phyloP scores from a whole-genome alignment of 2,113 vertebrate species.

The Pholis gunnellus region DNA sequence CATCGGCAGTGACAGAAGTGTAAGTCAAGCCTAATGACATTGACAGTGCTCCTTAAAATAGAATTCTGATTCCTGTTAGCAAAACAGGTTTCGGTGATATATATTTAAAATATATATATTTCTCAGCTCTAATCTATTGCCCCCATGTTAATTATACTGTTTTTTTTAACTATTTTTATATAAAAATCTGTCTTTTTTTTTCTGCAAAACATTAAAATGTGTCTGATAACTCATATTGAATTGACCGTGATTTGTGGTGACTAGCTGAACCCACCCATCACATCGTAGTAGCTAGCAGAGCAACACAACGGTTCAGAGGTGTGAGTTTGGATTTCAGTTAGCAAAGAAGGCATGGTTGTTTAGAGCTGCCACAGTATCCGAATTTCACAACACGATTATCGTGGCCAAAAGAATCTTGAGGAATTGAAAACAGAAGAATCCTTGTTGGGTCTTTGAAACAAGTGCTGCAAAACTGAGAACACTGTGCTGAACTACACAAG shows the following conservation, averaged over 20 bases:
- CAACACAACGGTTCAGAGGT: neutral
- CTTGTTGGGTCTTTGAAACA: slow-evolving; percentile 62
- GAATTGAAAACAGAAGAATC: slow-evolving; percentile 43
- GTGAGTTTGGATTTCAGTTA: slow-evolving; percentile 3
- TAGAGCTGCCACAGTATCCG: too few species aligned
- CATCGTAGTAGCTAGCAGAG: neutral
- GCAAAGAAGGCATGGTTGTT: neutral
- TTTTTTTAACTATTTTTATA: neutral
- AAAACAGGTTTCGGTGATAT: neutral
- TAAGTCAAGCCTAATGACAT: slow-evolving; percentile 40
- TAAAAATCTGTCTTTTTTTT: neutral
- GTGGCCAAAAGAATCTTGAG: slow-evolving; percentile 51
- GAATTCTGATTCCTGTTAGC: neutral
- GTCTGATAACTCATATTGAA: neutral
- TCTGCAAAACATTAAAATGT: neutral
- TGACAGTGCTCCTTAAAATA: slow-evolving; percentile 37
- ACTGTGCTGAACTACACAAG: slow-evolving; percentile 21
- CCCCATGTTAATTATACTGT: too few species aligned
- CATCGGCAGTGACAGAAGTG: slow-evolving; percentile 29
- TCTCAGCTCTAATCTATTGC: neutral
- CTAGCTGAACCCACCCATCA: neutral
- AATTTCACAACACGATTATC: too few species aligned
- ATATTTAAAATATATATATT: neutral
- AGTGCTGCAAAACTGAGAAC: slow-evolving; percentile 27
- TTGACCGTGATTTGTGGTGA: neutral